Evolutionary conservation across 2,113 vertebrate species (phyloP).

Genomic region (Stomatorhinus ivindoensis): DNA sequence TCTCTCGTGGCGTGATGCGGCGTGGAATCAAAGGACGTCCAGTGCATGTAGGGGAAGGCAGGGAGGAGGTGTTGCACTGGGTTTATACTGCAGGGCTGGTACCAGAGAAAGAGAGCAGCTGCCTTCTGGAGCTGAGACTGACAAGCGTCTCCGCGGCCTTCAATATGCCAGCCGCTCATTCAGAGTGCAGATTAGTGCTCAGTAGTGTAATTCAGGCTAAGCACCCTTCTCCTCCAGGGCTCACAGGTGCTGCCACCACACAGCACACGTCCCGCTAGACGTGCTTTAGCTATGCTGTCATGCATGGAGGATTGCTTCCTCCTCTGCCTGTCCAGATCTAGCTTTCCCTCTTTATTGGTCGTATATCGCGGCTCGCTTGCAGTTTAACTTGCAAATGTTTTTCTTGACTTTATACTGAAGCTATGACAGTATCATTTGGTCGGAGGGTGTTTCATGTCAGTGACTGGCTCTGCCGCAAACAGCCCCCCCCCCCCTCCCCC

Average conservation of each 20-base stretch:
- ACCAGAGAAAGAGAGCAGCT: neutral
- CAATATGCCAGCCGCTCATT: neutral
- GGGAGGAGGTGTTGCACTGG: neutral
- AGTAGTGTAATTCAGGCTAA: neutral
- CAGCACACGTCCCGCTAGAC: neutral
- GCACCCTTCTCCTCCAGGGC: neutral
- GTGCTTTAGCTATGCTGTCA: neutral
- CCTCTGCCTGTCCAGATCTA: neutral
- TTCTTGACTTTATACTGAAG: neutral
- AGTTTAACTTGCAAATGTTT: neutral
- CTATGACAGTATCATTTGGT: neutral
- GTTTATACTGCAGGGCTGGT: neutral
- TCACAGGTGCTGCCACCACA: neutral
- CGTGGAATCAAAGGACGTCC: neutral
- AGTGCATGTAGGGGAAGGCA: neutral
- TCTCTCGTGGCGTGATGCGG: slow-evolving; percentile 11
- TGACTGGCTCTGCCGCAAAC: neutral
- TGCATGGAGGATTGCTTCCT: neutral
- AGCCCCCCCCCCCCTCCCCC: too few species aligned
- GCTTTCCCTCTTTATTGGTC: neutral
- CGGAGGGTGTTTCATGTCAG: neutral
- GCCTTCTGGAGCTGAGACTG: neutral
- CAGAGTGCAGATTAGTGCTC: neutral
- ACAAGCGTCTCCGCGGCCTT: neutral
- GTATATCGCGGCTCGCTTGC: neutral